Evolutionary conservation across 1,140 invertebrate genomes (phyloP).

Genomic region (Drosophila quadrilineata): DNA sequence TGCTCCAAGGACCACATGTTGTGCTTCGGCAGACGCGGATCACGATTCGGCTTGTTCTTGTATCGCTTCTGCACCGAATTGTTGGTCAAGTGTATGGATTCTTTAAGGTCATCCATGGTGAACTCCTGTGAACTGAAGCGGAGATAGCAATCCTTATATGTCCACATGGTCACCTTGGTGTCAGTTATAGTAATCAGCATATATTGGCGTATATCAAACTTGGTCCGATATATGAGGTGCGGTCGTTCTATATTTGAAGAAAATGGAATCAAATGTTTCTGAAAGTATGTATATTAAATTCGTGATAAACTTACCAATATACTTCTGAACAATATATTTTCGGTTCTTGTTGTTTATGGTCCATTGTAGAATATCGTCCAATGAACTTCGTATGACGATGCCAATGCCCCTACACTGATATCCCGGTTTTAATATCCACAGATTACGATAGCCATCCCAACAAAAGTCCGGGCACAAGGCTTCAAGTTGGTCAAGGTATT

Average conservation of each 20-base stretch:
- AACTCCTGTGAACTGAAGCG: slow-evolving; percentile 95
- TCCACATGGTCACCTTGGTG: slow-evolving; percentile 92
- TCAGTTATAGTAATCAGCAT: slow-evolving; percentile 92
- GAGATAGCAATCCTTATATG: slow-evolving; percentile 93
- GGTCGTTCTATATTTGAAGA: slow-evolving; percentile 85
- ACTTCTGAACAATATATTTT: slow-evolving; percentile 95
- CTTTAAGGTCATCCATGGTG: slow-evolving; percentile 90
- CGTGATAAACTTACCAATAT: slow-evolving; percentile 87
- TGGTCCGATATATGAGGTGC: slow-evolving; percentile 92
- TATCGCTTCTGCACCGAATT: slow-evolving; percentile 95
- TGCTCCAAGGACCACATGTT: slow-evolving; percentile 94
- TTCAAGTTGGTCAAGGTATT: slow-evolving; percentile 84
- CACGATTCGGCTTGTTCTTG: slow-evolving; percentile 84
- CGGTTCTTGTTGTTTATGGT: slow-evolving; percentile 84
- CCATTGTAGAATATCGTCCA: slow-evolving; percentile 86
- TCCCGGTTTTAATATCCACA: slow-evolving; percentile 97
- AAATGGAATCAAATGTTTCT: too few relatives aligned
- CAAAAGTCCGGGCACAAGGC: slow-evolving; percentile 82
- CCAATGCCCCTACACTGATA: slow-evolving; percentile 92
- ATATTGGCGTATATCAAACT: slow-evolving; percentile 95
- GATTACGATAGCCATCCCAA: slow-evolving; percentile 90
- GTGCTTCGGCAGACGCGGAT: slow-evolving; percentile 87
- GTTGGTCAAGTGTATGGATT: slow-evolving; percentile 95
- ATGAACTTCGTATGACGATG: slow-evolving; percentile 85
- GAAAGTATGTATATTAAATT: too few relatives aligned